Evolutionary conservation across 2,797 vertebrate species (phyloP), one percentile per base, ranked within the genome.

Genomic region (Rousettus madagascariensis): DNA sequence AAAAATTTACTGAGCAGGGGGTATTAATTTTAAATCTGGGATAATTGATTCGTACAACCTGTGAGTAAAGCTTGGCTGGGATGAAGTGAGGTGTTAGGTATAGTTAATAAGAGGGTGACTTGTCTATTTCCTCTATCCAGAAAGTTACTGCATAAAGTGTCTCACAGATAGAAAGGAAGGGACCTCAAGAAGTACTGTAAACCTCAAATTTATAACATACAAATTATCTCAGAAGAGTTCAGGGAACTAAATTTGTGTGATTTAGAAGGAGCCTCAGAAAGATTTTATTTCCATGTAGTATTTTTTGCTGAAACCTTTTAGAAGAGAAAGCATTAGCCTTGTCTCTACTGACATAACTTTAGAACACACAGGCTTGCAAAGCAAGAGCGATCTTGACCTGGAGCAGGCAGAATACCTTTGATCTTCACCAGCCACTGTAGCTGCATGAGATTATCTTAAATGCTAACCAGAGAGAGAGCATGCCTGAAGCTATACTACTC

Each of bases 361-460:
- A 77, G 72, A 85, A 84, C n/a, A 80, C 24, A 26, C 28, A 80
- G 61, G 71, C 72, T 96, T 93, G 80, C 89, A 90, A 92, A 95
- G 96, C 92, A 83, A 90, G 71, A 80, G 51, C 1, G 17, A 90
- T 90, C 91, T 91, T 94, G 83, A 96, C 95, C 95, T 96, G 59
- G 0, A 69, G 79, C 72, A n/a, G 55, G 75, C 55, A 84, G 65
- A 69, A 95, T 75, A 92, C 59, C 94, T 97, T 97, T 97, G 96
- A 97, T 96, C 96, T 97, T 97, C 75, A 94, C 78, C 94, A 97
- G 96, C 66, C 89, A 66, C 96, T 61, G 84, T 86, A 96, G 90
- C 94, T 90, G 93, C 86, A 88, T 85, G 71, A 97, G 94, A 96
- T 96, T 93, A 96, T 97, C 95, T 97, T 80, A 86, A 63, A 85